These are phyloP conservation scores for Polylopha cassiicola DNA, from an alignment of 2,888 invertebrate species.

Conservation along the genomic window DNA sequence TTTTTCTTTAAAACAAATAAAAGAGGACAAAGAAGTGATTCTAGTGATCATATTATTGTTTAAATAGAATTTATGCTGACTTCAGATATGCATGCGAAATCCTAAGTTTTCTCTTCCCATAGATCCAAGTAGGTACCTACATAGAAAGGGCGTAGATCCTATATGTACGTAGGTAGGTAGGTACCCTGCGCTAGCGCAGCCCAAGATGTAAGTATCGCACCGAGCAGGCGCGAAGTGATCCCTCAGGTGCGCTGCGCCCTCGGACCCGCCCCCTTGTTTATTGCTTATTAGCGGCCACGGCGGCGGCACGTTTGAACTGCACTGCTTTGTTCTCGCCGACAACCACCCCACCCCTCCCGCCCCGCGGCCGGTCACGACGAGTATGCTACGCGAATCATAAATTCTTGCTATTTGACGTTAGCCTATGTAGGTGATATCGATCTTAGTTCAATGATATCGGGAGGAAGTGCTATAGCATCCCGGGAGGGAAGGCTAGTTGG, in stretches of 20 bases:
- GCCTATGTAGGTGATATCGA: slow-evolving; percentile 66
- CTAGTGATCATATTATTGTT: too few species aligned
- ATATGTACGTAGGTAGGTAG: too few species aligned
- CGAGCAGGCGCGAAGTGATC: slow-evolving; percentile 61
- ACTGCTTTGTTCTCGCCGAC: slow-evolving; percentile 73
- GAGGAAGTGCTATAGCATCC: slow-evolving; percentile 53
- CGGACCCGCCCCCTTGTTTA: slow-evolving; percentile 76
- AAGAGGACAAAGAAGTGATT: too few species aligned
- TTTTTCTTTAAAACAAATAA: too few species aligned
- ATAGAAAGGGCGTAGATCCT: too few species aligned
- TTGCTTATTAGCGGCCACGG: slow-evolving; percentile 73
- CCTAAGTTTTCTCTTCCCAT: too few species aligned
- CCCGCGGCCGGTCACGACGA: slow-evolving; percentile 58
- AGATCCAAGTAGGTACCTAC: too few species aligned
- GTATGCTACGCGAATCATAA: slow-evolving; percentile 70
- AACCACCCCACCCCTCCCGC: slow-evolving; percentile 35
- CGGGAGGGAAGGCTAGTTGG: slow-evolving; percentile 10
- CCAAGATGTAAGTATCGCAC: slow-evolving; percentile 36
- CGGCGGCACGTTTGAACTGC: slow-evolving; percentile 72
- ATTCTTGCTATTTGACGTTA: slow-evolving; percentile 73
- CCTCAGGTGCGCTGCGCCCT: slow-evolving; percentile 70
- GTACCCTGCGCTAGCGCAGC: slow-evolving; percentile 30
- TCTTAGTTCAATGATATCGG: slow-evolving; percentile 65
- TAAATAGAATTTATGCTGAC: too few species aligned
- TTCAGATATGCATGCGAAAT: too few species aligned